phyloP scores from a whole-genome alignment of 2,797 vertebrate species.

The Brachyrhaphis roseni region DNA sequence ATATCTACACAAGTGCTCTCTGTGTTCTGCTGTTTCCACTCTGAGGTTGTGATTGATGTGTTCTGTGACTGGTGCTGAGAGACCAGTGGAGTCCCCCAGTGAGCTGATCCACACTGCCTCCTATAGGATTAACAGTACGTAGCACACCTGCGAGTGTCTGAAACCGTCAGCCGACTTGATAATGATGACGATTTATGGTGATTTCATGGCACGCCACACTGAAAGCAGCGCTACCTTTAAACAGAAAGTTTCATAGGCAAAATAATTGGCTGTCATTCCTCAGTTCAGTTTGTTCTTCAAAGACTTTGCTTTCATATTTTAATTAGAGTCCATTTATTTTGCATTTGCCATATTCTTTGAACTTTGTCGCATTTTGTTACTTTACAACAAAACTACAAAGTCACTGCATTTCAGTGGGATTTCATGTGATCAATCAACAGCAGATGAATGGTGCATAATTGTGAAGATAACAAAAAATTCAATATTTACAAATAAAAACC shows the following conservation, averaged over 20 bases:
- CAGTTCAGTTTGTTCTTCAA: not conserved
- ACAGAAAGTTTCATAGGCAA: conserved; percentile 5
- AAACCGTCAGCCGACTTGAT: conserved; percentile 34
- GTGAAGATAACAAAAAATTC: not conserved
- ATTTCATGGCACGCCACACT: conserved; percentile 34
- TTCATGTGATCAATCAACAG: not conserved
- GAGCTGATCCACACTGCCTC: conserved; percentile 73
- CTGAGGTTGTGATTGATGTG: conserved; percentile 60
- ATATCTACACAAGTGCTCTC: conserved; percentile 34
- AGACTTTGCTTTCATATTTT: conserved; percentile 13
- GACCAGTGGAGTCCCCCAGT: conserved; percentile 42
- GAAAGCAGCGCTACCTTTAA: conserved; percentile 9
- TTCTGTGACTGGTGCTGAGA: conserved; percentile 48
- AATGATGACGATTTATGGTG: conserved; percentile 49
- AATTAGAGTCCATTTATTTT: conserved; percentile 24
- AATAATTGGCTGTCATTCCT: not conserved
- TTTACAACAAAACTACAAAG: not conserved
- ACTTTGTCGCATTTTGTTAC: not conserved
- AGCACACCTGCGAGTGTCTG: conserved; percentile 35
- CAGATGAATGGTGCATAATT: not conserved
- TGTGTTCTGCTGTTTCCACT: conserved; percentile 29
- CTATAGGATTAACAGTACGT: conserved; percentile 64
- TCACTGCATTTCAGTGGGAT: not conserved
- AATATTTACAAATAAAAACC: not conserved
- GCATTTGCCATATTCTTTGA: not conserved